phyloP scores from a whole-genome alignment of 2,888 invertebrate genomes.

The Conus canariensis region DNA sequence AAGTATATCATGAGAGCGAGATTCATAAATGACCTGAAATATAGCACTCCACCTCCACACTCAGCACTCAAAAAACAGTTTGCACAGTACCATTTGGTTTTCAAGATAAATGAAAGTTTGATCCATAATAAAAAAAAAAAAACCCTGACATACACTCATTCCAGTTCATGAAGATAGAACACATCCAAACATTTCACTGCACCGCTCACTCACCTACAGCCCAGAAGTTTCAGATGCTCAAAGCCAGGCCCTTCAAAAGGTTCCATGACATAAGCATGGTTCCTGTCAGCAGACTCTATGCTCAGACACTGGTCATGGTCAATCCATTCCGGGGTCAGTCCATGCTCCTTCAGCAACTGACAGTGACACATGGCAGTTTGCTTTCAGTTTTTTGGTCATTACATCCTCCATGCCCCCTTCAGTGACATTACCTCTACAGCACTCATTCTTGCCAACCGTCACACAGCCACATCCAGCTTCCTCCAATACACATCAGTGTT shows the following conservation, averaged over 20 bases:
- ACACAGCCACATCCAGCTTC: background rate
- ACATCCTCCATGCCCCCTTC: background rate
- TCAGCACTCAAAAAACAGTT: too few relatives aligned
- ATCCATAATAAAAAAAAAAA: too few relatives aligned
- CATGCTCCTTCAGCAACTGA: conserved; percentile 80
- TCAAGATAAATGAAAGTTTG: too few relatives aligned
- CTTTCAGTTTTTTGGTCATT: background rate
- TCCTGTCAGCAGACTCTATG: conserved; percentile 83
- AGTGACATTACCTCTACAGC: too few relatives aligned
- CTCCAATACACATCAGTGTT: background rate
- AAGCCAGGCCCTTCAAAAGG: conserved; percentile 88
- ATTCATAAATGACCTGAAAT: too few relatives aligned
- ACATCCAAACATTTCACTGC: too few relatives aligned
- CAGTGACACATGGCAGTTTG: background rate
- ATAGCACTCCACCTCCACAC: too few relatives aligned
- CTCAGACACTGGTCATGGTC: conserved; percentile 83
- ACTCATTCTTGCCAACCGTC: background rate
- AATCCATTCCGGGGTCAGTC: conserved; percentile 84
- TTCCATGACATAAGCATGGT: conserved; percentile 87
- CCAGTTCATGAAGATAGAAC: too few relatives aligned
- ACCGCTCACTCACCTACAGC: conserved; percentile 63
- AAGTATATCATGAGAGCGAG: too few relatives aligned
- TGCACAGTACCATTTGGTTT: too few relatives aligned
- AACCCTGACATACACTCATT: too few relatives aligned
- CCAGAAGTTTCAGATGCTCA: conserved; percentile 79